Evolutionary conservation across 2,797 vertebrate species (phyloP).

Genomic region (Pipistrellus pygmaeus): DNA sequence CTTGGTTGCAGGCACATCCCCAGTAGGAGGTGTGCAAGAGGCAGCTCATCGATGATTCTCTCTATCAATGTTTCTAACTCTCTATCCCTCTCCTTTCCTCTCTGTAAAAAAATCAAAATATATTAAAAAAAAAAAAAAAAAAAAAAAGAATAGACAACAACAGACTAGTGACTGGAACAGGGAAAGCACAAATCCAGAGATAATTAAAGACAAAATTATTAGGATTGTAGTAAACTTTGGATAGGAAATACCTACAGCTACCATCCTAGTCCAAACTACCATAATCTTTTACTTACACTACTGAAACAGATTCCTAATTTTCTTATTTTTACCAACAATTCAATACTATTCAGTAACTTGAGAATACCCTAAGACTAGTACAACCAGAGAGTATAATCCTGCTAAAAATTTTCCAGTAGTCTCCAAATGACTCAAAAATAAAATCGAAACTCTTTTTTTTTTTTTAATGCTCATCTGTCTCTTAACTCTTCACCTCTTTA

Average conservation of each 20-base stretch:
- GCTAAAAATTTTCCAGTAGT: neutral
- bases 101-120: no score
- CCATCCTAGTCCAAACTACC: neutral
- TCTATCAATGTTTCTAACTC: no score
- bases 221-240: neutral
- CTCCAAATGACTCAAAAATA: slow-evolving; percentile 31
- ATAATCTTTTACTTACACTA: neutral
- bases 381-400: neutral
- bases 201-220: no score
- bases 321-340: slow-evolving; percentile 16
- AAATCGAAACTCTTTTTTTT: neutral
- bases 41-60: no score
- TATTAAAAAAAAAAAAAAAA: no score
- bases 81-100: no score
- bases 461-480: no score
- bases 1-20: no score
- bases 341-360: neutral
- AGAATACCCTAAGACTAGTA: neutral
- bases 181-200: no score
- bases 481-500: neutral
- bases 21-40: no score
- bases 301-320: neutral
- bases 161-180: no score
- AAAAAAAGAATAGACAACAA: no score
- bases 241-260: neutral